These are phyloP conservation scores for Cuculus canorus DNA, from an alignment of 2,797 vertebrate genomes.

Conservation along the genomic window DNA sequence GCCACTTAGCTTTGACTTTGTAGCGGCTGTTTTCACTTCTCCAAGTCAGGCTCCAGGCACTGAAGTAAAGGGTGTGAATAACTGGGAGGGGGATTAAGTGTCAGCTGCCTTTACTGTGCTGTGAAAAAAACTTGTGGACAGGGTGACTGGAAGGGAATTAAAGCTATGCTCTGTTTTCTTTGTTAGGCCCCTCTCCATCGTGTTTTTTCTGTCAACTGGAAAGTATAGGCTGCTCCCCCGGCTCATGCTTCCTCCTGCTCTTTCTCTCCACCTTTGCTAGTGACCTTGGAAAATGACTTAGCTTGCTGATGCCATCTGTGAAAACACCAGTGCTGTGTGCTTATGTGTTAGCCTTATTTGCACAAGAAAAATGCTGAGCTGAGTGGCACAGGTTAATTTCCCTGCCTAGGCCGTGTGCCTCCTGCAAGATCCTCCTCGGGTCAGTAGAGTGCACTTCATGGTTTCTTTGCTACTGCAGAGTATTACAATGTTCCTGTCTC, in stretches of 20 bases:
- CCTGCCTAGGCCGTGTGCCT: neutral
- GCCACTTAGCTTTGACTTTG: conserved; percentile 46
- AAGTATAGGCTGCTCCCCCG: neutral
- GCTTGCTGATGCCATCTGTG: neutral
- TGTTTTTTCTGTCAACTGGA: neutral
- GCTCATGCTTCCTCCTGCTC: neutral
- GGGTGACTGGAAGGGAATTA: neutral
- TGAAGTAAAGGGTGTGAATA: neutral
- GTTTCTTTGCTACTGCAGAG: neutral
- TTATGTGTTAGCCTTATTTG: neutral
- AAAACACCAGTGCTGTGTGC: neutral
- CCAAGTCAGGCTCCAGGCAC: neutral
- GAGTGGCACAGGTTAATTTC: neutral
- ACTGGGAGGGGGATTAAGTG: neutral
- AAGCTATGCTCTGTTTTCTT: neutral
- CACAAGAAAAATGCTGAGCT: neutral
- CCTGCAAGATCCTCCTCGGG: neutral
- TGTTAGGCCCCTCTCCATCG: neutral
- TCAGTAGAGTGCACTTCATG: neutral
- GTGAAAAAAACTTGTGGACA: neutral
- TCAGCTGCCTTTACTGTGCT: neutral
- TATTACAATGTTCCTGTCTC: neutral
- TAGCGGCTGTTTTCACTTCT: conserved; percentile 6
- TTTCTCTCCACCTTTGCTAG: neutral
- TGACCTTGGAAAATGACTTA: neutral